Base-by-base conservation (phyloP, 92 coral and sea anemone genomes). In the Parazoanthus swiftii region DNA sequence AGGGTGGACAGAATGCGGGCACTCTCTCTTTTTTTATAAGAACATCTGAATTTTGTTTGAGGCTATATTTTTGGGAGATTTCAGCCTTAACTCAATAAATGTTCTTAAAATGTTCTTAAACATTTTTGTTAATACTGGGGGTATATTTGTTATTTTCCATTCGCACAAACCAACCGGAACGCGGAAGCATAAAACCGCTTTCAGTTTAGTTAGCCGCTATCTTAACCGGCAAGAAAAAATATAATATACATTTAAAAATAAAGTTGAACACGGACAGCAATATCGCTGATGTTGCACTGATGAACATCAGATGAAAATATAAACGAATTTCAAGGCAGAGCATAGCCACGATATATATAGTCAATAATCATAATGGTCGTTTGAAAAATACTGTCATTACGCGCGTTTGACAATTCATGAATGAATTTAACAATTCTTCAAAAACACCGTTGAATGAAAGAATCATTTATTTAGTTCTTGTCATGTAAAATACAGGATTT, bases 361-460 rank as follows among this genome's bases (percentile, higher is more conserved):
- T 76, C 80, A 76, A 76, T 76, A 76, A 76, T 76, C 51, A 76
- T 39, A 76, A 37, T 76, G 80, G 80, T 76, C 80, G 80, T 76
- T 76, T 76, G 56, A 76, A 76, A 76, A 76, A 65, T 37, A 1
- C 81, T 43, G 81, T 77, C 81, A 77, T 63, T 63, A 63, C 81
- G 81, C 81, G 81, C 81, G 63, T 63, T 33, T 43, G 63, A 77
- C 63, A 77, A 42, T 78, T 48, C 81, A 78, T 78, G 81, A 78
- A 78, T 78, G 81, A 78, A 78, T 78, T 78, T 78, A 77, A 77
- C 81, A 78, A 78, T 78, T 78, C 81, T 78, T 78, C 81, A 50
- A 77, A 50, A 77, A 77, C 29, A 77, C 81, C 81, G 65, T 77
- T 78, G 81, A 78, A 78, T 78, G 66, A 78, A 78, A 48, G 81